These are phyloP conservation scores for Collichthys lucidus DNA, from an alignment of 2,113 vertebrate genomes.

Conservation along the genomic window DNA sequence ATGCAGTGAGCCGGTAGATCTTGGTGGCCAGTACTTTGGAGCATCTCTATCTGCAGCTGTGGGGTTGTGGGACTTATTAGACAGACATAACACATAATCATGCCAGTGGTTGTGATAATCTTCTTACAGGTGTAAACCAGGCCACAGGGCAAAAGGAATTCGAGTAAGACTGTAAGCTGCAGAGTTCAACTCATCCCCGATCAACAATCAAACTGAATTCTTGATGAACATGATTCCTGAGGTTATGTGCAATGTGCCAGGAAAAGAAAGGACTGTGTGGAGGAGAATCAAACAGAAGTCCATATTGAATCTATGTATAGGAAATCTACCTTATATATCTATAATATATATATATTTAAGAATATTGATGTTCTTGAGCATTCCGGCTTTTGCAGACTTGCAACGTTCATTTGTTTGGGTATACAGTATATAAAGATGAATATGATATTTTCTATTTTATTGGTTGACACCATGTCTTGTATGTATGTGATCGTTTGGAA, in stretches of 20 bases:
- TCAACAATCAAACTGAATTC: slow-evolving; percentile 27
- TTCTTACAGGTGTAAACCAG: slow-evolving; percentile 22
- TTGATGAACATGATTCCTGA: slow-evolving; percentile 50
- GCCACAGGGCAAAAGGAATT: not conserved
- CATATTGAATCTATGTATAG: slow-evolving; percentile 74
- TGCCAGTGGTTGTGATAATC: slow-evolving; percentile 19
- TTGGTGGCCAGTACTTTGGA: not conserved
- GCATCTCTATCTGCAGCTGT: slow-evolving; percentile 61
- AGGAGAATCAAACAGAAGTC: slow-evolving; percentile 52
- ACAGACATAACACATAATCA: not conserved
- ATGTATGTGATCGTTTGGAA: slow-evolving; percentile 81
- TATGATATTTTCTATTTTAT: slow-evolving; percentile 75
- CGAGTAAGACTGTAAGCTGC: slow-evolving; percentile 37
- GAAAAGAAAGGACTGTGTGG: slow-evolving; percentile 58
- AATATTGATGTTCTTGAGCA: slow-evolving; percentile 82
- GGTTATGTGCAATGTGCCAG: slow-evolving; percentile 82
- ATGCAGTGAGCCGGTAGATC: not conserved
- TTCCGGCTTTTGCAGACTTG: slow-evolving; percentile 82
- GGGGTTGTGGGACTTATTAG: slow-evolving; percentile 5
- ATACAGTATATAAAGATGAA: slow-evolving; percentile 64
- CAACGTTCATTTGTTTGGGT: slow-evolving; percentile 76
- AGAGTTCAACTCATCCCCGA: slow-evolving; percentile 34
- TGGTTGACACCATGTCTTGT: slow-evolving; percentile 78
- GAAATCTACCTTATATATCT: slow-evolving; percentile 70
- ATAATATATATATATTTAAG: slow-evolving; percentile 84